Percentiles rank a stretch among this genome's conserved stretches.
Evolutionary conservation across 2,888 invertebrate species (phyloP).

Genomic region (Argyresthia albistria): DNA sequence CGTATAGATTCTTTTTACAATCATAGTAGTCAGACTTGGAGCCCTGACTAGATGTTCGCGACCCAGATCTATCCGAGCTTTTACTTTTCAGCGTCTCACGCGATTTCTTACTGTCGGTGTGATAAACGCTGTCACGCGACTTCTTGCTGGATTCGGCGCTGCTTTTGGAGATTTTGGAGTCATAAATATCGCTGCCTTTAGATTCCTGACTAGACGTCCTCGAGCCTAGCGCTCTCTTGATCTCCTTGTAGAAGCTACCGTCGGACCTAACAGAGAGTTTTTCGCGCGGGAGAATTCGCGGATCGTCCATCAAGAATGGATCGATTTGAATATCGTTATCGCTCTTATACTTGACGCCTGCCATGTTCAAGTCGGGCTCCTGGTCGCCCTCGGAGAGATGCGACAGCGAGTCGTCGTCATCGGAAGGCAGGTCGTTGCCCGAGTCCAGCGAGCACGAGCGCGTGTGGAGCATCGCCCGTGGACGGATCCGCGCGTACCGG

Average conservation of each 20-base stretch:
- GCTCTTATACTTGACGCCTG: conserved; percentile 76
- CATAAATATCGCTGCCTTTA: conserved; percentile 76
- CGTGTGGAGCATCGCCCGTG: conserved; percentile 53
- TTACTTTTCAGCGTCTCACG: conserved; percentile 76
- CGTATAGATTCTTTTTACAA: conserved; percentile 68
- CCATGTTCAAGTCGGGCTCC: conserved; percentile 70
- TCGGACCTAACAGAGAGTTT: conserved; percentile 81
- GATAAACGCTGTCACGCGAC: conserved; percentile 75
- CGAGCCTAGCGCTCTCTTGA: conserved; percentile 75
- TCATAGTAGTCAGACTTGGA: conserved; percentile 82
- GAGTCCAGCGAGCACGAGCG: conserved; percentile 84
- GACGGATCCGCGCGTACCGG: conserved; percentile 36
- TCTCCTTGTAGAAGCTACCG: conserved; percentile 80
- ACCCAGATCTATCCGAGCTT: conserved; percentile 72
- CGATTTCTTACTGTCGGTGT: conserved; percentile 77
- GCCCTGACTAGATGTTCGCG: conserved; percentile 79
- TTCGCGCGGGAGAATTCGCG: conserved; percentile 80
- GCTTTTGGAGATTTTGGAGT: conserved; percentile 76
- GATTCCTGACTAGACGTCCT: conserved; percentile 81
- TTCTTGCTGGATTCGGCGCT: conserved; percentile 77
- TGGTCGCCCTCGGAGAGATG: conserved; percentile 67
- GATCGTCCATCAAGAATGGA: conserved; percentile 85
- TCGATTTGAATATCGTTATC: conserved; percentile 80
- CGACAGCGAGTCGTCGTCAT: conserved; percentile 76
- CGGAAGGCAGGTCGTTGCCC: conserved; percentile 82